A percentile compares a stretch with the other conserved stretches of the same genome.
These are phyloP conservation scores for Drosophila crucigera DNA, from an alignment of 2,888 invertebrate species.

Conservation along the genomic window DNA sequence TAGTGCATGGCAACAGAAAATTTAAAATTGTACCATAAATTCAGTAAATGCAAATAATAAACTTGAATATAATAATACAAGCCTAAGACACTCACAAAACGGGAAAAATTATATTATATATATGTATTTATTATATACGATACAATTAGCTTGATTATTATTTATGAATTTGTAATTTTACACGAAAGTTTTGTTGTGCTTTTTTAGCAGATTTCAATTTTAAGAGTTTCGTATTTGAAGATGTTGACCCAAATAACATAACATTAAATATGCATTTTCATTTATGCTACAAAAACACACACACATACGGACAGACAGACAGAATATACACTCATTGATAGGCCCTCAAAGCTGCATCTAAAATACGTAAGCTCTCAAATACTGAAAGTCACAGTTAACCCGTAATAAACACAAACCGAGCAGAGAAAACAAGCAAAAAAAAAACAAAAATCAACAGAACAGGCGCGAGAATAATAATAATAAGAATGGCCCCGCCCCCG, in stretches of 20 bases:
- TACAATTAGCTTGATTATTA: conserved; percentile 31
- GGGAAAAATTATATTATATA: conserved; percentile 14
- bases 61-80: conserved; percentile 9
- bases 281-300: conserved; percentile 11
- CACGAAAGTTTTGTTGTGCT: conserved; percentile 52
- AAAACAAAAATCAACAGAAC: conserved; percentile 21
- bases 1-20: conserved; percentile 25
- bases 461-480: conserved; percentile 20
- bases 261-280: conserved; percentile 27
- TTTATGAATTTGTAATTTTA: conserved; percentile 56
- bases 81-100: conserved; percentile 13
- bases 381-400: conserved; percentile 39
- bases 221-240: conserved; percentile 52
- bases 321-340: conserved; percentile 20
- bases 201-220: conserved; percentile 49
- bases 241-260: conserved; percentile 25
- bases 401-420: conserved; percentile 24
- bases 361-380: conserved; percentile 49
- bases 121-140: conserved; percentile 41
- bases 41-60: conserved; percentile 33
- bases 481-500: conserved; percentile 16
- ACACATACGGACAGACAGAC: conserved; percentile 1
- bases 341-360: conserved; percentile 31
- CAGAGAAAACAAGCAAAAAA: conserved; percentile 10
- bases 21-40: conserved; percentile 57